These are phyloP conservation scores for Manis pentadactyla DNA, from an alignment of 2,797 vertebrate genomes.

Conservation along the genomic window DNA sequence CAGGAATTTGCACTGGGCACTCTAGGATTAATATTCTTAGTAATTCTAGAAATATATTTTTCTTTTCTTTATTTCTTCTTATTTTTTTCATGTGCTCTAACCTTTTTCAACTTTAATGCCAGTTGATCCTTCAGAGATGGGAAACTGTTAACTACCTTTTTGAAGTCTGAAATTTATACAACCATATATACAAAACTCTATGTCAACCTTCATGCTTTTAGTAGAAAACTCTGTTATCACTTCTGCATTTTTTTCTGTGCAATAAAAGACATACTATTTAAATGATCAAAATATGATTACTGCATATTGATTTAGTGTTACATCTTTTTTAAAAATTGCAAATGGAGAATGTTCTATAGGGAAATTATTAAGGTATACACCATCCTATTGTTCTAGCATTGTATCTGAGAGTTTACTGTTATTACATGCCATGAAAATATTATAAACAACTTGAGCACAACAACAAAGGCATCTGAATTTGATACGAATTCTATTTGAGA, in stretches of 20 bases:
- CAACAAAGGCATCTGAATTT: conserved; percentile 21
- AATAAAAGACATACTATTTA: not conserved
- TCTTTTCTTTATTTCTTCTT: not conserved
- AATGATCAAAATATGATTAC: not conserved
- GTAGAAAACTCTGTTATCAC: conserved; percentile 17
- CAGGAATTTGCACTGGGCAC: not conserved
- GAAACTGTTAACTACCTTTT: not conserved
- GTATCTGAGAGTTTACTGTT: not conserved
- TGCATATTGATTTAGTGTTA: not conserved
- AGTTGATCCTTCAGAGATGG: not conserved
- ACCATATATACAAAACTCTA: not conserved
- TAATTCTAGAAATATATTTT: not conserved
- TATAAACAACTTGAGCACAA: not conserved
- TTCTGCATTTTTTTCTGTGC: not conserved
- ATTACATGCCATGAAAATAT: not conserved
- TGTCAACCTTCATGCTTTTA: conserved; percentile 37
- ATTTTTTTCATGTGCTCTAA: not conserved
- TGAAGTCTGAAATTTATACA: conserved; percentile 11
- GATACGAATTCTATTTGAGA: not conserved
- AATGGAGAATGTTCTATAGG: not conserved
- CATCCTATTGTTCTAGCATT: not conserved
- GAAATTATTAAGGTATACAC: not conserved
- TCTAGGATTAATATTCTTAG: not conserved
- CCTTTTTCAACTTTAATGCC: not conserved
- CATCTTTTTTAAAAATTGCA: not conserved